These are phyloP conservation scores for Drosophila suzukii DNA, from an alignment of 1,140 invertebrate species.

Conservation along the genomic window DNA sequence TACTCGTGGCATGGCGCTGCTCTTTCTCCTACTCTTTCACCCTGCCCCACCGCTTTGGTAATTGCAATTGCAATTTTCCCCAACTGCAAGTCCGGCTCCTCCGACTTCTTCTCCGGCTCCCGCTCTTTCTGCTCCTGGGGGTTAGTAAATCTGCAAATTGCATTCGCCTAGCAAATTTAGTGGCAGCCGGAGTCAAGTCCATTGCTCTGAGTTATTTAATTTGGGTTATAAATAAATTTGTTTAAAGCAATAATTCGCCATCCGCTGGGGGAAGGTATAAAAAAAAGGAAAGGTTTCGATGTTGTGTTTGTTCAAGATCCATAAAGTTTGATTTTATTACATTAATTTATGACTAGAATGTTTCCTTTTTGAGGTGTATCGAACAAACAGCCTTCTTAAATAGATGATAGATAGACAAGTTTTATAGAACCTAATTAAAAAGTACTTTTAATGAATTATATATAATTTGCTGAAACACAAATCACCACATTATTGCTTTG, in stretches of 20 bases:
- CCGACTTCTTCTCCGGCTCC: constrained; percentile 11
- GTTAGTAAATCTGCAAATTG: constrained; percentile 71
- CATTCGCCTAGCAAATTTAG: constrained; percentile 64
- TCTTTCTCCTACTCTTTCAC: constrained; percentile 2
- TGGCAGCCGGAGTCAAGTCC: constrained; percentile 54
- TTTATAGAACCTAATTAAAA: neutral
- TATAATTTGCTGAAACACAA: too few relatives aligned
- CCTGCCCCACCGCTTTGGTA: constrained; percentile 51
- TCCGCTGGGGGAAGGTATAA: constrained; percentile 5
- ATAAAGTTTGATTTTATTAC: neutral
- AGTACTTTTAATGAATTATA: neutral
- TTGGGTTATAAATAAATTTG: constrained; percentile 82
- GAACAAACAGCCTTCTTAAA: neutral
- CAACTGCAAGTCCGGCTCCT: constrained; percentile 43
- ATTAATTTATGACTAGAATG: neutral
- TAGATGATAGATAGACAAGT: neutral
- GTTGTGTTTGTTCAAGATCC: constrained; percentile 6
- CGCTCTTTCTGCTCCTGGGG: constrained; percentile 21
- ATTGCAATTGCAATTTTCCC: constrained; percentile 81
- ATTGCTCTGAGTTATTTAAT: constrained; percentile 73
- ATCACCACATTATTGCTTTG: too few relatives aligned
- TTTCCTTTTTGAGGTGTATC: neutral
- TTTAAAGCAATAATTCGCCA: constrained; percentile 72
- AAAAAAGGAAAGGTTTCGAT: neutral
- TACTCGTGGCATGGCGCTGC: constrained; percentile 39